Evolutionary conservation across 2,113 vertebrate species (phyloP).

Genomic region (Crotalus viridis): DNA sequence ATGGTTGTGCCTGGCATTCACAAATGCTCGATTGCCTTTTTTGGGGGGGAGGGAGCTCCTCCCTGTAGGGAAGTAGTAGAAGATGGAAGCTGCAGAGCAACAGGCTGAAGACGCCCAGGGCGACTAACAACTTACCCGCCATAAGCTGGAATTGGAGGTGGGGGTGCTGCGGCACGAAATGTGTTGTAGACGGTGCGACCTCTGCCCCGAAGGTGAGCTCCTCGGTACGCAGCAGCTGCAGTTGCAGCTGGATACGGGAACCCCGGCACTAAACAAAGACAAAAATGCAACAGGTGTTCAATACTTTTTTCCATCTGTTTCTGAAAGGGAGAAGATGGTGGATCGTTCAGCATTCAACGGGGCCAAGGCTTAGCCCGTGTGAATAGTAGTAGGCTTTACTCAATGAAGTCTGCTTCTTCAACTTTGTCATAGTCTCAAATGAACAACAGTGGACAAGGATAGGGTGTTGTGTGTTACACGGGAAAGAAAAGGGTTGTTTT

Average conservation of each 20-base stretch:
- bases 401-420: neutral
- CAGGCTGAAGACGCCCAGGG: slow-evolving; percentile 1
- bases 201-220: slow-evolving; percentile 89
- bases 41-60: neutral
- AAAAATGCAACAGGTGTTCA: rapidly evolving
- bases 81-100: neutral
- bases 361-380: neutral
- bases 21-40: slow-evolving; percentile 22
- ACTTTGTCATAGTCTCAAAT: neutral
- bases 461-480: neutral
- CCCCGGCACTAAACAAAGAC: slow-evolving; percentile 82
- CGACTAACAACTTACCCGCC: slow-evolving; percentile 84
- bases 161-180: slow-evolving; percentile 88
- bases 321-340: neutral
- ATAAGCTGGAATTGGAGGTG: slow-evolving; percentile 91
- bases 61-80: neutral
- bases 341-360: neutral
- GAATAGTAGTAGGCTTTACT: neutral
- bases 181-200: slow-evolving; percentile 94
- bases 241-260: slow-evolving; percentile 93
- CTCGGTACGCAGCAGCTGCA: slow-evolving; percentile 90
- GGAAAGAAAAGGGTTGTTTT: neutral
- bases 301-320: neutral
- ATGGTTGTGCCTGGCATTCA: slow-evolving; percentile 63
- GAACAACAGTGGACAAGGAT: neutral